Evolutionary conservation across 1,140 invertebrate genomes (phyloP).

Genomic region (Drosophila sucinea): DNA sequence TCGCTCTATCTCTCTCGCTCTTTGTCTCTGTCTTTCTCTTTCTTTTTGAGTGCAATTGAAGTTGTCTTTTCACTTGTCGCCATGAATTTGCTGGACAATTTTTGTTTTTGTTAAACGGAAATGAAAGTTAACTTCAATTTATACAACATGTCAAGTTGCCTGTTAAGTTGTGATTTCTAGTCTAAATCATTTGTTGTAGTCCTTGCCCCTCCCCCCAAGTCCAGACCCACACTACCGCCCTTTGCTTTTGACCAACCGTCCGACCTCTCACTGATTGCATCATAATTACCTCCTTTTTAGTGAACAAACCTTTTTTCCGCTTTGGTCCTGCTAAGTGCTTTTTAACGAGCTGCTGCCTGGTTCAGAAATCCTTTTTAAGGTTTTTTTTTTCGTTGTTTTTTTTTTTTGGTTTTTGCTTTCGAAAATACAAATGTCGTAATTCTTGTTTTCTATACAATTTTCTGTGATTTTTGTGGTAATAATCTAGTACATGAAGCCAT

Average conservation of each 20-base stretch:
- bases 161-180: constrained; percentile 64
- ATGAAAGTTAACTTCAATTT: constrained; percentile 30
- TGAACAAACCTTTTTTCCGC: constrained; percentile 29
- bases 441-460: constrained; percentile 43
- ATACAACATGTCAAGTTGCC: constrained; percentile 22
- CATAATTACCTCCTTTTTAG: constrained; percentile 61
- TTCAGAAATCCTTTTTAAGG: constrained; percentile 21
- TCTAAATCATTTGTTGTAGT: constrained; percentile 44
- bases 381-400: no score
- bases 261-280: constrained; percentile 62
- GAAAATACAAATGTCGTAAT: constrained; percentile 49
- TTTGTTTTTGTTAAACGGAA: constrained; percentile 27
- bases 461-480: constrained; percentile 69
- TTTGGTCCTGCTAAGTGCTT: constrained; percentile 70
- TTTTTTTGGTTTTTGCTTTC: constrained; percentile 16
- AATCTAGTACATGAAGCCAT: constrained; percentile 76
- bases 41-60: background rate
- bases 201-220: background rate
- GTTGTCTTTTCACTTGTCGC: constrained; percentile 2
- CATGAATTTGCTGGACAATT: constrained; percentile 3
- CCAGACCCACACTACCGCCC: background rate
- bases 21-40: background rate
- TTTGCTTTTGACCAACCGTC: background rate
- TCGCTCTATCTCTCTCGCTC: background rate
- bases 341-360: constrained; percentile 68